Evolutionary conservation across 2,113 vertebrate species (phyloP), one percentile per base, ranked within the genome.

Genomic region (Misgurnus mizolepis): DNA sequence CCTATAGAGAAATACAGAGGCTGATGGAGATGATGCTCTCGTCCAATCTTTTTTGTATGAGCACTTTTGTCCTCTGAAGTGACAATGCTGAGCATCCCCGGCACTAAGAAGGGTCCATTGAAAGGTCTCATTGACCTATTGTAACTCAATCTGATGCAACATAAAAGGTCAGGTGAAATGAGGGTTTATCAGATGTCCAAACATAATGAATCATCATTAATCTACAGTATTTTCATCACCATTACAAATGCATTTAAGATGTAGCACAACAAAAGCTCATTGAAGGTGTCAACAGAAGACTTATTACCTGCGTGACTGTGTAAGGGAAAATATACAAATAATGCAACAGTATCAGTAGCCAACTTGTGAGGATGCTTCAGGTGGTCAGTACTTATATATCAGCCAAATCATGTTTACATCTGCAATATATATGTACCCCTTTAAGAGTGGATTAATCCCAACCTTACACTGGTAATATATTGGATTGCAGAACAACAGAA

Each of bases 91-190:
- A 83, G 41, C 74, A 83, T 82, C 65, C 12, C n/a, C 80, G 79
- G 81, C 78, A 84, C 84, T 74, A 83, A 76, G 70, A 82, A 18
- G 39, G 40, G 67, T 34, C 45, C 49, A 34, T 56, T 43, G 45
- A 87, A 87, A 87, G 82, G 78, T 83, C 78, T 83, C 84, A 81
- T 72, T 84, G 84, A 76, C 82, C 79, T 83, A 83, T 85, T 83
- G 78, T 73, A 86, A 80, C 72, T 82, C 69, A 64, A 68, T 84
- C 58, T 78, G 61, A 71, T 27, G 60, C 61, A 79, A 81, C 70
- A 79, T 70, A 39, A 88, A 86, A 83, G 84, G 81, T 86, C 81
- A 85, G 81, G 66, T 82, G 69, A 73, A 68, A 62, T 56, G 41
- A 49, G 71, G 79, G 53, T 58, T 75, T 50, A 76, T 80, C 73